Percentiles rank a stretch among this genome's conserved stretches.
phyloP scores from a whole-genome alignment of 2,888 invertebrate genomes.

The Listrodromus nycthemerus region DNA sequence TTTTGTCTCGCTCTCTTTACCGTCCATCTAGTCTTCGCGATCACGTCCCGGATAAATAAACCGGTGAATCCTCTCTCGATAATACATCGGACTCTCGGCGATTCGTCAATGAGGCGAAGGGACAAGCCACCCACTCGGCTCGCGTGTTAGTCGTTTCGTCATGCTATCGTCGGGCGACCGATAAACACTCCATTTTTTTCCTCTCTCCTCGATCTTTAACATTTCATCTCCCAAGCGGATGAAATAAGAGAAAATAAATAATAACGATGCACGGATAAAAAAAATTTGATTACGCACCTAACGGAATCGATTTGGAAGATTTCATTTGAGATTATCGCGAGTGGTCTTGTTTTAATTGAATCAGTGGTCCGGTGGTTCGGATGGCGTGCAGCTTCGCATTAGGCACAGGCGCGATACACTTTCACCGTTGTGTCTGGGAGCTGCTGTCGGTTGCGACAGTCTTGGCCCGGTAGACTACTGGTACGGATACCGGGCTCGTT shows the following conservation, averaged over 20 bases:
- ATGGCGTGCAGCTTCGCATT: conserved; percentile 23
- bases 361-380: conserved; percentile 69
- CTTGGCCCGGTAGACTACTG: conserved; percentile 22
- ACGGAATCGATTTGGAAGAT: conserved; percentile 6
- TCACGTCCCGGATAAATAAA: conserved; percentile 41
- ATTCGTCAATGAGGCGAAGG: conserved; percentile 18
- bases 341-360: conserved; percentile 64
- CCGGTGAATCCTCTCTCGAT: not conserved
- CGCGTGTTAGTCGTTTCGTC: conserved; percentile 3
- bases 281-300: not conserved
- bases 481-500: not conserved
- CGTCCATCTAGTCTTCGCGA: not conserved
- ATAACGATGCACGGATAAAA: not conserved
- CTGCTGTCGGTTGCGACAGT: conserved; percentile 52
- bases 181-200: not conserved
- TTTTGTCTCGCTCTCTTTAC: too few species aligned
- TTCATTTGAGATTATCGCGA: conserved; percentile 9
- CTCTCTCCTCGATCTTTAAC: conserved; percentile 6
- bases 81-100: conserved; percentile 17
- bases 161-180: conserved; percentile 11
- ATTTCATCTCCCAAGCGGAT: conserved; percentile 55
- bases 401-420: conserved; percentile 68
- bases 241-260: not conserved
- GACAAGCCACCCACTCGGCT: conserved; percentile 33
- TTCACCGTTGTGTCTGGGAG: conserved; percentile 79